phyloP scores from a whole-genome alignment of 2,888 invertebrate genomes.

The Campoplex capitator region DNA sequence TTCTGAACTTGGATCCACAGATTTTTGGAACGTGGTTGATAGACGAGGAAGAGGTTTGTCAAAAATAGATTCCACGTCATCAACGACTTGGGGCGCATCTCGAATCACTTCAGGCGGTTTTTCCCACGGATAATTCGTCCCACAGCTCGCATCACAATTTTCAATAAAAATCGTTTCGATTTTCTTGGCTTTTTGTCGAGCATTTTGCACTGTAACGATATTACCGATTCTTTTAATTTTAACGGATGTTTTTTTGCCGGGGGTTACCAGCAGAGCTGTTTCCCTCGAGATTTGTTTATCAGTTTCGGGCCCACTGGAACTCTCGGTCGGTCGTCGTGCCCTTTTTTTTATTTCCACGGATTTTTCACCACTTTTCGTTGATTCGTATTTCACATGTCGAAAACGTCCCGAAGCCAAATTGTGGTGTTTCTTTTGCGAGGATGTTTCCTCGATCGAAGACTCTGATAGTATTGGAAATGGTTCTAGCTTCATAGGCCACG shows the following conservation, averaged over 20 bases:
- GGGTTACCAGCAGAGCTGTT: not conserved
- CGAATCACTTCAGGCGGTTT: not conserved
- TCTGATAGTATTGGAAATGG: not conserved
- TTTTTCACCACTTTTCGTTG: not conserved
- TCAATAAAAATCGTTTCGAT: not conserved
- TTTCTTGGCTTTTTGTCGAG: not conserved
- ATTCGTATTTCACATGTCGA: not conserved
- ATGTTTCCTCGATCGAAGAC: not conserved
- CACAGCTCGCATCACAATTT: not conserved
- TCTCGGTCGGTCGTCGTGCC: not conserved
- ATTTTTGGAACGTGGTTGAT: not conserved
- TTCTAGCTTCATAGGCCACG: not conserved
- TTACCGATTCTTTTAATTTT: not conserved
- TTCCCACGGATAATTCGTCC: not conserved
- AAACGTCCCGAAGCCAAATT: constrained; percentile 1
- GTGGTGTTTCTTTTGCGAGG: not conserved
- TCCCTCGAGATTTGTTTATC: not conserved
- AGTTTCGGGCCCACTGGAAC: not conserved
- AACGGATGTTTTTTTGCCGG: not conserved
- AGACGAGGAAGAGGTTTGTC: not conserved
- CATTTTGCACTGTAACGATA: not conserved
- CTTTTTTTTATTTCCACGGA: not conserved
- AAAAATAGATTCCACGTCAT: not conserved
- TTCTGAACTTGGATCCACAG: not conserved
- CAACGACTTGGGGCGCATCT: not conserved